Conservation (phyloP, 2,888 invertebrate genomes). For the Mythimna loreyi region DNA sequence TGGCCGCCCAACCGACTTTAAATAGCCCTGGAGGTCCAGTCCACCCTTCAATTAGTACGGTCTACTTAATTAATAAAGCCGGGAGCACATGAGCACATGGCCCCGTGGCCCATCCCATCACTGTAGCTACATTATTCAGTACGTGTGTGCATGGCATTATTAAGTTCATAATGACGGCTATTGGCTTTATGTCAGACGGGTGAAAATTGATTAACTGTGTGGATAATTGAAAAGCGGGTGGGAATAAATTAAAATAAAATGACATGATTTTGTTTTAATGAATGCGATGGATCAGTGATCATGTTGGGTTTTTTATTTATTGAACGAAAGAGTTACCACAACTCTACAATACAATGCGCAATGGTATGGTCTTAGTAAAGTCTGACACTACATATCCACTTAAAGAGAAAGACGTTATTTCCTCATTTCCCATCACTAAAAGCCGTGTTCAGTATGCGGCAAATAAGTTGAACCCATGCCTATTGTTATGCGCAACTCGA, state of each 20-base stretch:
- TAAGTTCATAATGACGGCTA: constrained; percentile 32
- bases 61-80: constrained; percentile 84
- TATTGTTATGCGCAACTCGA: too few species aligned
- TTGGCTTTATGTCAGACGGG: constrained; percentile 27
- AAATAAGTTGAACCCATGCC: too few species aligned
- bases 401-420: too few species aligned
- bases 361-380: too few species aligned
- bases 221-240: constrained; percentile 51
- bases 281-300: constrained; percentile 3
- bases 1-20: constrained; percentile 63
- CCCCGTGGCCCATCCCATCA: constrained; percentile 18
- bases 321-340: too few species aligned
- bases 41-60: constrained; percentile 80
- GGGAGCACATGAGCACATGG: constrained; percentile 24
- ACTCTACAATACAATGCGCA: too few species aligned
- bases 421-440: too few species aligned
- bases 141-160: constrained; percentile 19
- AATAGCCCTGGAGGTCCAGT: constrained; percentile 70
- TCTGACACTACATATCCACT: too few species aligned
- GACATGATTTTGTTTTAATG: constrained; percentile 21
- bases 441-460: too few species aligned
- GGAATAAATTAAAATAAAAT: constrained; percentile 38
- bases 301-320: not conserved
- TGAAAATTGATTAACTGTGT: constrained; percentile 37
- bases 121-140: constrained; percentile 22